Evolutionary conservation across 2,797 vertebrate species (phyloP).

Genomic region (Helostoma temminkii): DNA sequence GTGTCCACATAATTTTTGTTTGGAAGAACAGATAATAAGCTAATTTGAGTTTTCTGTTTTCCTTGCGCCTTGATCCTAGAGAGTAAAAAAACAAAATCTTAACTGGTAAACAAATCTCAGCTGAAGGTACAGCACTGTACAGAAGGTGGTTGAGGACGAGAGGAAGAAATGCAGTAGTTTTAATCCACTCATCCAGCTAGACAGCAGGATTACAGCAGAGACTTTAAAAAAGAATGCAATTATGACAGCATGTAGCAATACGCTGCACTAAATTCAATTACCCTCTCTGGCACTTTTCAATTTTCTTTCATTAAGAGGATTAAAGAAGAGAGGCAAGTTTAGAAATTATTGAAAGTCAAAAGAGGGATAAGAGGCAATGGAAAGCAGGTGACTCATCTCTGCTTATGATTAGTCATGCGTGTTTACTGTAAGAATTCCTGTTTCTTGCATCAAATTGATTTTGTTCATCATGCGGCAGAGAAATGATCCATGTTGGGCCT

Average conservation of each 20-base stretch:
- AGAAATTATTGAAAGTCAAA: slow-evolving; percentile 70
- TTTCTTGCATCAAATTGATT: slow-evolving; percentile 60
- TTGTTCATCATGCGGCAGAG: slow-evolving; percentile 35
- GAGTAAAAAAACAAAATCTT: no score
- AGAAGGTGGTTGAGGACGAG: slow-evolving; percentile 50
- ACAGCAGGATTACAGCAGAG: slow-evolving; percentile 78
- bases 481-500: slow-evolving; percentile 43
- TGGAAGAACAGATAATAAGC: background rate
- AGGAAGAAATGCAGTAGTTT: slow-evolving; percentile 61
- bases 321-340: slow-evolving; percentile 71
- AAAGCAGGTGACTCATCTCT: slow-evolving; percentile 49
- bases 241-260: slow-evolving; percentile 73
- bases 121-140: slow-evolving; percentile 33
- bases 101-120: slow-evolving; percentile 36
- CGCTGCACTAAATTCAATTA: slow-evolving; percentile 77
- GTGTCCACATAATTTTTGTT: slow-evolving; percentile 15
- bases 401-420: slow-evolving; percentile 65
- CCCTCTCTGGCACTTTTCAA: slow-evolving; percentile 76
- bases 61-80: slow-evolving; percentile 10
- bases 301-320: slow-evolving; percentile 81
- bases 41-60: background rate
- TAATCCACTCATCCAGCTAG: slow-evolving; percentile 79
- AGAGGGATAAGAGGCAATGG: slow-evolving; percentile 48
- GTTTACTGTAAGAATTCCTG: slow-evolving; percentile 43
- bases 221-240: slow-evolving; percentile 78